Conservation (phyloP, 2,888 invertebrate genomes). For the Lordiphosa fenestrarum region DNA sequence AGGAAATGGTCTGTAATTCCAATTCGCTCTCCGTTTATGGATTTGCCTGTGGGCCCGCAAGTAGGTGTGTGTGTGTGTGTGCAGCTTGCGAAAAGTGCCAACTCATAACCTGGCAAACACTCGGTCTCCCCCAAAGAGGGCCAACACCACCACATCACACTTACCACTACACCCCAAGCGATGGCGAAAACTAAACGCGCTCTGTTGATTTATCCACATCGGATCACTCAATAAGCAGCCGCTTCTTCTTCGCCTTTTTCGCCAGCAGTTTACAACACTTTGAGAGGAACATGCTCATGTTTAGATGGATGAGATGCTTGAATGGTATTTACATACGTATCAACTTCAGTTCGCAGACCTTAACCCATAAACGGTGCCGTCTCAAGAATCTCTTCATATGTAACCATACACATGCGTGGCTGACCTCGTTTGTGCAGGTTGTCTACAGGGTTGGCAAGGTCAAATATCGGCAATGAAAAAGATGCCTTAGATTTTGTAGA, state of each 20-base stretch:
- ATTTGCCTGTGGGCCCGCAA: no score
- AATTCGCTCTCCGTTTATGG: slow-evolving; percentile 15
- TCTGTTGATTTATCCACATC: slow-evolving; percentile 55
- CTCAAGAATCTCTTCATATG: background rate
- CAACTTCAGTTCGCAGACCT: slow-evolving; percentile 1
- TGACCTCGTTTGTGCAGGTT: no score
- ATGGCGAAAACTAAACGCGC: slow-evolving; percentile 15
- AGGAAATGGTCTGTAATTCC: slow-evolving; percentile 31
- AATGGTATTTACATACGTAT: slow-evolving; percentile 9
- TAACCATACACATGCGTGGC: no score
- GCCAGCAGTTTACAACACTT: slow-evolving; percentile 11
- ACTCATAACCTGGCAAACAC: no score
- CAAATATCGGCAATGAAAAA: no score
- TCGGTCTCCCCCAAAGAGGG: no score
- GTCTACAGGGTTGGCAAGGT: no score
- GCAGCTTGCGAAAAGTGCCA: no score
- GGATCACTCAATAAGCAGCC: slow-evolving; percentile 62
- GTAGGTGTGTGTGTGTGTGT: no score
- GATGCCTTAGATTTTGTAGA: no score
- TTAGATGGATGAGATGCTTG: slow-evolving; percentile 5
- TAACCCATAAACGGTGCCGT: slow-evolving; percentile 1
- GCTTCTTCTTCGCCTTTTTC: slow-evolving; percentile 7
- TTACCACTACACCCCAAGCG: no score
- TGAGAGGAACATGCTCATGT: slow-evolving; percentile 4
- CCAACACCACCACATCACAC: no score